A percentile compares a stretch with the other conserved stretches of the same genome.
Conservation (phyloP, 2,797 vertebrate species). For the Ctenosaura bakeri region DNA sequence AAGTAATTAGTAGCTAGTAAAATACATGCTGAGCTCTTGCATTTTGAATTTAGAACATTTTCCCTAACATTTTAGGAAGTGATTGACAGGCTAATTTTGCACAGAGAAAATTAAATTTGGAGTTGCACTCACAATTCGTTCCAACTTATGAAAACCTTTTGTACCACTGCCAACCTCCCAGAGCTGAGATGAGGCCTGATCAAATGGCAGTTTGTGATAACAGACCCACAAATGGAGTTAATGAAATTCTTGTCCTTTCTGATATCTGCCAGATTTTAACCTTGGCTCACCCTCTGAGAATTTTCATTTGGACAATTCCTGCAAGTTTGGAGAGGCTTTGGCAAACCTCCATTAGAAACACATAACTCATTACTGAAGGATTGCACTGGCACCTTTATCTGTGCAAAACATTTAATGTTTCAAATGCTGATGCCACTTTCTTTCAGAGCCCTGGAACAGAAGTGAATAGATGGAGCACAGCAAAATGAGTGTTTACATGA, state of each 20-base stretch:
- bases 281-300: constrained; percentile 48
- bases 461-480: constrained; percentile 10
- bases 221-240: constrained; percentile 42
- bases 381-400: constrained; percentile 36
- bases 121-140: constrained; percentile 22
- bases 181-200: constrained; percentile 37
- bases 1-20: constrained; percentile 67
- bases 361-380: constrained; percentile 40
- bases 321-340: constrained; percentile 49
- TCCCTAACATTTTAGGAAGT: constrained; percentile 44
- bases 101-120: constrained; percentile 19
- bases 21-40: constrained; percentile 66
- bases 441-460: constrained; percentile 30
- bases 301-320: constrained; percentile 57
- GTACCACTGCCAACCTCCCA: constrained; percentile 42
- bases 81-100: constrained; percentile 34
- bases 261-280: constrained; percentile 52
- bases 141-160: constrained; percentile 36
- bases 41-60: constrained; percentile 61
- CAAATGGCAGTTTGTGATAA: constrained; percentile 38
- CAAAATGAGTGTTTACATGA: background rate
- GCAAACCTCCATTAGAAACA: constrained; percentile 51
- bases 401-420: constrained; percentile 49
- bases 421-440: background rate
- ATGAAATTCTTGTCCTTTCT: constrained; percentile 55